A percentile compares a stretch with the other conserved stretches of the same genome.
These are phyloP conservation scores for Lerema accius DNA, from an alignment of 1,140 invertebrate species.

Conservation along the genomic window DNA sequence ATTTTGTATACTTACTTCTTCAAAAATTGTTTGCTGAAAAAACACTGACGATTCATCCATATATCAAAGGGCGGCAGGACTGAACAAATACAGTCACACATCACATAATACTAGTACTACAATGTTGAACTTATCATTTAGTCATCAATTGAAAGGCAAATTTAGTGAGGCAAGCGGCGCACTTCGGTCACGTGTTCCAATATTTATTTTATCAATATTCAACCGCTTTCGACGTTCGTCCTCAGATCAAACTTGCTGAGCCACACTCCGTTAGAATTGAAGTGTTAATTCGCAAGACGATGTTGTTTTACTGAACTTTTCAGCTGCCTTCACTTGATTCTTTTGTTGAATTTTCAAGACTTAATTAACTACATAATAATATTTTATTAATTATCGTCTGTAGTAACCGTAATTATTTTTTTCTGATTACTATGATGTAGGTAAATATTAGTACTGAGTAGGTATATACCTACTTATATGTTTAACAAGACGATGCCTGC, in stretches of 20 bases:
- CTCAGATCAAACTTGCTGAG: constrained; percentile 6
- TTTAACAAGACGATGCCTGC: too few relatives aligned
- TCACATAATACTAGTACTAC: constrained; percentile 33
- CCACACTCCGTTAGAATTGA: constrained; percentile 11
- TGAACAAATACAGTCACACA: constrained; percentile 29
- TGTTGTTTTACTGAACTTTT: constrained; percentile 3
- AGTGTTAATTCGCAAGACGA: constrained; percentile 13
- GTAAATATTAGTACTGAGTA: too few relatives aligned
- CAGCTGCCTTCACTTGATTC: not conserved
- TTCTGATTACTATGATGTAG: too few relatives aligned
- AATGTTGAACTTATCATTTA: constrained; percentile 36
- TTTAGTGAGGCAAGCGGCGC: constrained; percentile 45
- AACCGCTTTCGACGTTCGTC: constrained; percentile 48
- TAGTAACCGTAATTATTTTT: too few relatives aligned
- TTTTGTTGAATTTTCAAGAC: not conserved
- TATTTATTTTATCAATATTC: constrained; percentile 79
- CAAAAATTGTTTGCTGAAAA: too few relatives aligned
- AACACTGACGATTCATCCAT: too few relatives aligned
- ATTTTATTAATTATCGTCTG: not conserved
- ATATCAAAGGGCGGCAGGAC: too few relatives aligned
- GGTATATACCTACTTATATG: too few relatives aligned
- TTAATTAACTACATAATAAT: too few relatives aligned
- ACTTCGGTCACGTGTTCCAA: constrained; percentile 65
- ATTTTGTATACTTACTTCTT: too few relatives aligned
- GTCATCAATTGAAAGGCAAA: constrained; percentile 51